phyloP scores from a whole-genome alignment of 2,113 vertebrate species.

The Notechis scutatus region DNA sequence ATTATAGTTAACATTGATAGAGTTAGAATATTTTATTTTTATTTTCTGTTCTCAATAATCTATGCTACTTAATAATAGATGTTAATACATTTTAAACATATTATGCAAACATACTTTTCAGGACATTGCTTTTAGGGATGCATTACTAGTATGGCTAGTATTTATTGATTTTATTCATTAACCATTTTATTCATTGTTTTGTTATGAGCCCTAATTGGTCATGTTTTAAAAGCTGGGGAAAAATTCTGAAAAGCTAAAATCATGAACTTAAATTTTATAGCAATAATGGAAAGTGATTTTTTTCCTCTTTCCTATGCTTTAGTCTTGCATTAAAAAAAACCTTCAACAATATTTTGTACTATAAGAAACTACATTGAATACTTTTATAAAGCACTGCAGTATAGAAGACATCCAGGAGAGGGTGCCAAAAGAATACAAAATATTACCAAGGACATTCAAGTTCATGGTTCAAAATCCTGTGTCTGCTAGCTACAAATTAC shows the following conservation, averaged over 20 bases:
- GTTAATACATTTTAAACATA: neutral
- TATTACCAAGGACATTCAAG: neutral
- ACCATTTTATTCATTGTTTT: neutral
- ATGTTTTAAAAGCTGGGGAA: neutral
- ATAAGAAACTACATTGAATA: neutral
- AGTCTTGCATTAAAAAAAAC: neutral
- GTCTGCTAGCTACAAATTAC: neutral
- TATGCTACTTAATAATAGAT: neutral
- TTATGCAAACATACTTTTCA: neutral
- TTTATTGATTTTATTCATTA: neutral
- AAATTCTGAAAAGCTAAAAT: neutral
- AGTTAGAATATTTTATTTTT: neutral
- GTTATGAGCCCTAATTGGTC: neutral
- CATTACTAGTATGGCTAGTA: neutral
- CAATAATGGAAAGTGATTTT: neutral
- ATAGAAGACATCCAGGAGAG: neutral
- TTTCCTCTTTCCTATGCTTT: neutral
- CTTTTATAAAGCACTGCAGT: neutral
- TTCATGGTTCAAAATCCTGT: neutral
- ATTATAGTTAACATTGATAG: neutral
- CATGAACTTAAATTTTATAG: neutral
- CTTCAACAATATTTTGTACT: neutral
- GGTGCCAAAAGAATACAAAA: constrained; percentile 14
- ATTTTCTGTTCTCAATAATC: neutral
- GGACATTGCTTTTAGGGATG: neutral